Percentiles rank a stretch among this genome's conserved stretches.
These are phyloP conservation scores for Ctena decussata DNA, from an alignment of 2,888 invertebrate genomes.

Conservation along the genomic window DNA sequence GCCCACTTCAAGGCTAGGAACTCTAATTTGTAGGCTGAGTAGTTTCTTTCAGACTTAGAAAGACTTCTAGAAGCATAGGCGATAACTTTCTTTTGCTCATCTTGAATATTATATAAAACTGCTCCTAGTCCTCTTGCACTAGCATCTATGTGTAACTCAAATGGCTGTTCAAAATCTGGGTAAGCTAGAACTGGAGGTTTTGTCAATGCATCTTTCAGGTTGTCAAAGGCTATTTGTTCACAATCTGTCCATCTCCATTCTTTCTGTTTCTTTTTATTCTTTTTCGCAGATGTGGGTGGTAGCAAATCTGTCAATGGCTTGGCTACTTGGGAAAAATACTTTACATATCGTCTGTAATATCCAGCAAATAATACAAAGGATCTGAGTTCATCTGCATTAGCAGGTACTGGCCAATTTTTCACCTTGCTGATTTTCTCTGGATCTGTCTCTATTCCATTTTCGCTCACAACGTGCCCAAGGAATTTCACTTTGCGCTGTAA, in stretches of 20 bases:
- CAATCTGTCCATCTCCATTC: constrained; percentile 18
- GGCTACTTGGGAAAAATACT: constrained; percentile 34
- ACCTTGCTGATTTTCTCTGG: constrained; percentile 24
- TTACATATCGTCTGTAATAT: constrained; percentile 29
- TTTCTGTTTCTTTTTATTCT: constrained; percentile 7
- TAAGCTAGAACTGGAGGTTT: constrained; percentile 34
- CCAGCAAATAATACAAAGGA: neutral
- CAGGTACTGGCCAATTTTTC: neutral
- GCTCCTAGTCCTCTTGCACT: constrained; percentile 27
- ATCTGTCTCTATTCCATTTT: constrained; percentile 54
- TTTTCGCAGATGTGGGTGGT: constrained; percentile 13
- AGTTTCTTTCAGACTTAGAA: constrained; percentile 32
- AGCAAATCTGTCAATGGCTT: constrained; percentile 44
- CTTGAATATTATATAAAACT: constrained; percentile 37
- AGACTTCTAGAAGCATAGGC: constrained; percentile 33
- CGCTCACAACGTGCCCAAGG: constrained; percentile 53
- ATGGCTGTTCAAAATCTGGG: constrained; percentile 36
- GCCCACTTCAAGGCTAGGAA: constrained; percentile 35
- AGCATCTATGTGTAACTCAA: constrained; percentile 59
- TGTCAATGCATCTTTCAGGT: constrained; percentile 3
- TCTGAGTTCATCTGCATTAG: neutral
- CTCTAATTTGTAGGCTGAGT: constrained; percentile 34
- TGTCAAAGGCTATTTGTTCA: constrained; percentile 15
- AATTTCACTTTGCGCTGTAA: constrained; percentile 36
- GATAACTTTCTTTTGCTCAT: constrained; percentile 17